A percentile compares a stretch with the other conserved stretches of the same genome.
Evolutionary conservation across 64 coral and sea anemone species (phyloP).

Genomic region (Orbicella faveolata): DNA sequence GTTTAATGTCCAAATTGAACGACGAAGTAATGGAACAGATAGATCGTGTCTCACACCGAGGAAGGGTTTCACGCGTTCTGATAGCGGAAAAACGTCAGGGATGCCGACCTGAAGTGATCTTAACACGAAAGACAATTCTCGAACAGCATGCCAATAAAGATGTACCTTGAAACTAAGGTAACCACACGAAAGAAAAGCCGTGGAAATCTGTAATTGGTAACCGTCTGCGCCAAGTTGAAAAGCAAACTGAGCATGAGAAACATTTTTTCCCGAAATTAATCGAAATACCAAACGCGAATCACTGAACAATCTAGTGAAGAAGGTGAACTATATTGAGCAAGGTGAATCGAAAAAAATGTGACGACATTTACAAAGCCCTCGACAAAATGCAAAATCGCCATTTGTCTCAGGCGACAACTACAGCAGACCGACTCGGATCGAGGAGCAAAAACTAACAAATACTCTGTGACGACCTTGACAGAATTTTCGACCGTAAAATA

Average conservation of each 20-base stretch:
- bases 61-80: neutral
- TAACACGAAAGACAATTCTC: neutral
- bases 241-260: neutral
- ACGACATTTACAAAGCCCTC: slow-evolving; percentile 5
- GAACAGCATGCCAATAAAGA: neutral
- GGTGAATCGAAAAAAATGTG: slow-evolving; percentile 12
- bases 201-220: neutral
- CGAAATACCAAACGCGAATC: slow-evolving; percentile 29
- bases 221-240: neutral
- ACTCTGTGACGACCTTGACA: neutral
- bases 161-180: slow-evolving; percentile 22
- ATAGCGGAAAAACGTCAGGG: neutral
- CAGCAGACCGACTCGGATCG: neutral
- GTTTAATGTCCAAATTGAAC: slow-evolving; percentile 12
- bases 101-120: neutral
- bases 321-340: slow-evolving; percentile 48
- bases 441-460: neutral
- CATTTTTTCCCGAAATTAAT: neutral
- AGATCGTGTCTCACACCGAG: neutral
- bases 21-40: neutral
- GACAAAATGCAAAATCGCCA: slow-evolving; percentile 8
- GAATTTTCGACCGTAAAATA: neutral
- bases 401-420: neutral
- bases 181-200: neutral
- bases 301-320: neutral